These are phyloP conservation scores for Rostratula benghalensis DNA, from an alignment of 2,113 vertebrate genomes.

Conservation along the genomic window DNA sequence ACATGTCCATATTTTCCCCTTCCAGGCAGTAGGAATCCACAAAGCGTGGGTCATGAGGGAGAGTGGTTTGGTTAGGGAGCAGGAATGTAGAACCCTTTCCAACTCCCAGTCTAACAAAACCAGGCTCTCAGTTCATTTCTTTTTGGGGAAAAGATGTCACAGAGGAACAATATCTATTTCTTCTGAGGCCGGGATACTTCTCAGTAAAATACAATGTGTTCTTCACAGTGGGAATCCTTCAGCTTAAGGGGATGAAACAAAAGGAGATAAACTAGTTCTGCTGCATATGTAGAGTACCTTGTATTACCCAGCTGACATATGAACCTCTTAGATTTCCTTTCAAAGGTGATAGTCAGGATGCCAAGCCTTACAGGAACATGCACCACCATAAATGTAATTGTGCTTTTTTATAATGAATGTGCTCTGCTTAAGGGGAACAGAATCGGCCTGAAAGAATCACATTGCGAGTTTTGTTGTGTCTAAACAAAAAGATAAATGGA, in stretches of 20 bases:
- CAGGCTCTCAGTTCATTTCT: background rate
- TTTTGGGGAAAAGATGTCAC: background rate
- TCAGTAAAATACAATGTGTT: background rate
- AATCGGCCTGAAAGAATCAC: conserved; percentile 79
- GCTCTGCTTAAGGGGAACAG: conserved; percentile 72
- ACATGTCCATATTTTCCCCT: background rate
- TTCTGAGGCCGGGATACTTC: background rate
- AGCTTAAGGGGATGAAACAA: background rate
- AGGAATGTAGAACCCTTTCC: background rate
- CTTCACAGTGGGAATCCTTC: conserved; percentile 32
- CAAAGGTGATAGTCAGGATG: conserved; percentile 8
- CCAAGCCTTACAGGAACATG: conserved; percentile 29
- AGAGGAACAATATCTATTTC: background rate
- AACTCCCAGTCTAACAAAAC: background rate
- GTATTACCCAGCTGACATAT: background rate
- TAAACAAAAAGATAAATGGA: conserved; percentile 79
- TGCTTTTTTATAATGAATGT: background rate
- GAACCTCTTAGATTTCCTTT: conserved; percentile 34
- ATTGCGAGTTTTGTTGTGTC: conserved; percentile 80
- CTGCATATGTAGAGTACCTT: conserved; percentile 24
- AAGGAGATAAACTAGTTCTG: conserved; percentile 11
- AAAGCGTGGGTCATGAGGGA: accelerated
- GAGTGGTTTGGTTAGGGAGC: background rate
- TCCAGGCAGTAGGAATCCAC: background rate
- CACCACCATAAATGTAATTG: background rate